These are phyloP conservation scores for Notoglanidium macrostoma DNA, from an alignment of 2,797 vertebrate species.

Conservation along the genomic window DNA sequence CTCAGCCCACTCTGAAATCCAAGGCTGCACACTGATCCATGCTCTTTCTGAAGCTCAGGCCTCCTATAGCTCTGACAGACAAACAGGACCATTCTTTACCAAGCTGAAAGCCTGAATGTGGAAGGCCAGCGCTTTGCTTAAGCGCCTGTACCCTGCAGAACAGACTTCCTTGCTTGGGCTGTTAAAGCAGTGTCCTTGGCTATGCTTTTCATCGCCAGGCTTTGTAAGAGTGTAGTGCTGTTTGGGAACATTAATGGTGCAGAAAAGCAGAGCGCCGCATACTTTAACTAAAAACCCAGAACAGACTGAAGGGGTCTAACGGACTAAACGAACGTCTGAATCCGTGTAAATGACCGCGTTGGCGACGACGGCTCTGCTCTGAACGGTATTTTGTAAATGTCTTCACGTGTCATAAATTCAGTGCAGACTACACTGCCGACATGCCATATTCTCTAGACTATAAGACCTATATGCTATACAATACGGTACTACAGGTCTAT, in stretches of 20 bases:
- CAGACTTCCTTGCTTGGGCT: conserved; percentile 42
- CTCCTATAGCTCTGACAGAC: conserved; percentile 44
- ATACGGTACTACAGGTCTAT: too few relatives aligned
- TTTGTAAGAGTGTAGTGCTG: not conserved
- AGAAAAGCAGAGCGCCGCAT: not conserved
- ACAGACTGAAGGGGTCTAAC: not conserved
- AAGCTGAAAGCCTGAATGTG: conserved; percentile 49
- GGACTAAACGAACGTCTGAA: not conserved
- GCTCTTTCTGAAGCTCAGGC: conserved; percentile 49
- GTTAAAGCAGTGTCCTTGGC: conserved; percentile 23
- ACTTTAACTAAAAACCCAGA: not conserved
- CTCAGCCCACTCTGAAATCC: not conserved
- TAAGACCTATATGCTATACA: too few relatives aligned
- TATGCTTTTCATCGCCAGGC: conserved; percentile 24
- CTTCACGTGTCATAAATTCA: not conserved
- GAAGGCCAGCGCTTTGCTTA: conserved; percentile 55
- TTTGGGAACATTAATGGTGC: not conserved
- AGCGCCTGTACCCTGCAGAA: conserved; percentile 36
- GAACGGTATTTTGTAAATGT: not conserved
- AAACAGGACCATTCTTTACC: conserved; percentile 39
- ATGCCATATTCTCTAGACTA: too few relatives aligned
- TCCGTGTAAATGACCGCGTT: not conserved
- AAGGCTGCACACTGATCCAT: conserved; percentile 13
- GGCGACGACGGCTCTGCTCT: not conserved
- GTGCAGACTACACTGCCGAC: not conserved